A percentile compares a stretch with the other conserved stretches of the same genome.
phyloP scores from a whole-genome alignment of 1,140 invertebrate genomes.

The Tetragonula clypearis region DNA sequence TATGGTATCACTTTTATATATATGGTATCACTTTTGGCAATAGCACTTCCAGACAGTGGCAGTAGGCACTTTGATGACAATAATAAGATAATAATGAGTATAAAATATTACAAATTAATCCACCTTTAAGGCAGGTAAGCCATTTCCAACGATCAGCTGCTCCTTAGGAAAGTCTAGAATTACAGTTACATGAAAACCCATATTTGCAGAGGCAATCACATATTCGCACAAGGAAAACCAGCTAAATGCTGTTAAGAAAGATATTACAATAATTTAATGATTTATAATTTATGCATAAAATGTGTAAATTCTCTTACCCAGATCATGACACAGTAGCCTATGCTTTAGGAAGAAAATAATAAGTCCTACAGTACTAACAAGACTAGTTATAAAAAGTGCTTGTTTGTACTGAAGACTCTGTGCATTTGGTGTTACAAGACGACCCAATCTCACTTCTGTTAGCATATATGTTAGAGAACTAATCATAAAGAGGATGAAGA shows the following conservation, averaged over 20 bases:
- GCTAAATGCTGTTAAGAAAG: constrained; percentile 90
- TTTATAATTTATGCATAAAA: constrained; percentile 9
- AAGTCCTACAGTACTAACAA: constrained; percentile 90
- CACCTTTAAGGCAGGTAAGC: constrained; percentile 75
- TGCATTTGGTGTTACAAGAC: constrained; percentile 80
- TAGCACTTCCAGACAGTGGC: constrained; percentile 69
- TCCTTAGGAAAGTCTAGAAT: constrained; percentile 93
- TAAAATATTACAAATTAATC: constrained; percentile 76
- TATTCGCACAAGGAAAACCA: constrained; percentile 97
- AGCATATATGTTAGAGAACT: constrained; percentile 93
- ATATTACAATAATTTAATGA: constrained; percentile 39
- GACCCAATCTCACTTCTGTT: constrained; percentile 83
- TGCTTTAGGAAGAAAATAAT: constrained; percentile 94
- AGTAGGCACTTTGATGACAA: constrained; percentile 77
- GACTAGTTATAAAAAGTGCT: constrained; percentile 88
- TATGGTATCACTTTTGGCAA: constrained; percentile 47
- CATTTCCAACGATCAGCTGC: constrained; percentile 87
- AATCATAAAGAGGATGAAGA: constrained; percentile 96
- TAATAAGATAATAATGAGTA: constrained; percentile 64
- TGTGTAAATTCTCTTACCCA: constrained; percentile 85
- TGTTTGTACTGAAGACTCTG: constrained; percentile 87
- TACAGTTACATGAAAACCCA: constrained; percentile 94
- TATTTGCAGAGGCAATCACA: constrained; percentile 93
- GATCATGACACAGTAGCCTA: constrained; percentile 91
- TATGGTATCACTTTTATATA: constrained; percentile 34